A percentile compares a stretch with the other conserved stretches of the same genome.
Evolutionary conservation across 2,797 vertebrate species (phyloP).

Genomic region (Acanthurus tractus): DNA sequence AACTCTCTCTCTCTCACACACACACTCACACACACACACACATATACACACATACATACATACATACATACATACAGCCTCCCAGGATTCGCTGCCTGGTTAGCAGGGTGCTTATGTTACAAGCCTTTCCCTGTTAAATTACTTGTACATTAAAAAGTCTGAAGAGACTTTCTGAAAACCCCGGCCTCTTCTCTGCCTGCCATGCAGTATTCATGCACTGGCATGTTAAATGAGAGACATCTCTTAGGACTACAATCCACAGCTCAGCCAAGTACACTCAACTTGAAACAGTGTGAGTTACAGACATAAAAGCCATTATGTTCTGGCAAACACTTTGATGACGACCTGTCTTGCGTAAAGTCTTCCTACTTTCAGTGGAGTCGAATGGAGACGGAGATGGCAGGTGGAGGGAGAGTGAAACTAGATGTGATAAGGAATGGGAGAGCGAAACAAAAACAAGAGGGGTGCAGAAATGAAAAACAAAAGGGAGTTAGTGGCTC

Average conservation of each 20-base stretch:
- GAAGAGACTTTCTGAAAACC: slow-evolving; percentile 42
- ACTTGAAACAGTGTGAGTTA: slow-evolving; percentile 51
- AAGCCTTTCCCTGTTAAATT: slow-evolving; percentile 32
- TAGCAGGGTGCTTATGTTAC: slow-evolving; percentile 23
- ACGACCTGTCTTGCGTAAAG: slow-evolving; percentile 40
- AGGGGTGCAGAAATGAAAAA: slow-evolving; percentile 27
- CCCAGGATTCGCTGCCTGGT: slow-evolving; percentile 13
- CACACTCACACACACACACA: no score
- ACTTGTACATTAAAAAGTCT: slow-evolving; percentile 30
- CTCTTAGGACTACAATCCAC: slow-evolving; percentile 48
- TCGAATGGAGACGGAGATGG: slow-evolving; percentile 31
- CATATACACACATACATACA: no score
- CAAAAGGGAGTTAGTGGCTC: slow-evolving; percentile 26
- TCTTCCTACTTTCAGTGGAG: slow-evolving; percentile 42
- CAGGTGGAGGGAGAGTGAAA: slow-evolving; percentile 32
- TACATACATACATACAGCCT: not conserved
- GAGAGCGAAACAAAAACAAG: slow-evolving; percentile 10
- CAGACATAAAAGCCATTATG: slow-evolving; percentile 60
- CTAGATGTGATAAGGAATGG: slow-evolving; percentile 32
- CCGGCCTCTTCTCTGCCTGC: slow-evolving; percentile 23
- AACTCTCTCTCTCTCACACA: no score
- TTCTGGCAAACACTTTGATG: slow-evolving; percentile 44
- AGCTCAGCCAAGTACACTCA: slow-evolving; percentile 44
- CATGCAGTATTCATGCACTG: slow-evolving; percentile 67
- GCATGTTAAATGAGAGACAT: slow-evolving; percentile 54